Percentiles rank a stretch among this genome's conserved stretches.
These are phyloP conservation scores for Suricata suricatta DNA, from an alignment of 2,113 vertebrate species.

Conservation along the genomic window DNA sequence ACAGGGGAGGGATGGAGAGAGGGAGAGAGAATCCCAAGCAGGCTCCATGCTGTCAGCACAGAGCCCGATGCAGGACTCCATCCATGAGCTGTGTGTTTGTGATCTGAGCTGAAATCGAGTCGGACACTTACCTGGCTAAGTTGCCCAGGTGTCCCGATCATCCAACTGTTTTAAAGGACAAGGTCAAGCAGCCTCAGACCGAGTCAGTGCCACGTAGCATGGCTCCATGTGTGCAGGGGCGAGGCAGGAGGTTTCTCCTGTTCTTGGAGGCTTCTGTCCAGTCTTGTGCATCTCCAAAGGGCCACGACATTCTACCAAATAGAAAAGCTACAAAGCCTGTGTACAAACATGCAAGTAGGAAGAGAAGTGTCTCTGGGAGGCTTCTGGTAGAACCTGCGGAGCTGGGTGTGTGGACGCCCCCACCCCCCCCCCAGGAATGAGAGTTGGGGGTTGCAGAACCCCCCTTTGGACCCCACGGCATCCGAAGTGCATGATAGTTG, in stretches of 20 bases:
- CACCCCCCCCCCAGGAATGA: accelerated
- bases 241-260: no score
- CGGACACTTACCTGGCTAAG: no score
- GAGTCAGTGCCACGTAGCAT: background rate
- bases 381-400: background rate
- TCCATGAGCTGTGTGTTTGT: no score
- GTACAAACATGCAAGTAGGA: background rate
- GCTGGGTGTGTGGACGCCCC: background rate
- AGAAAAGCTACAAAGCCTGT: background rate
- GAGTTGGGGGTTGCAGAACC: background rate
- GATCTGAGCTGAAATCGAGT: no score
- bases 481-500: background rate
- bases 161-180: no score
- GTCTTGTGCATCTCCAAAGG: background rate
- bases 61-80: no score
- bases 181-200: background rate
- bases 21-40: no score
- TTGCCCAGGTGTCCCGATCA: no score
- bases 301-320: background rate
- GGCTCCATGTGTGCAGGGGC: background rate
- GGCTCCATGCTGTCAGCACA: no score
- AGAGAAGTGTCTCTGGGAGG: background rate
- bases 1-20: no score
- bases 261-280: background rate
- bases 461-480: background rate